Evolutionary conservation across 2,888 invertebrate species (phyloP).

Genomic region (Lymantria monacha): DNA sequence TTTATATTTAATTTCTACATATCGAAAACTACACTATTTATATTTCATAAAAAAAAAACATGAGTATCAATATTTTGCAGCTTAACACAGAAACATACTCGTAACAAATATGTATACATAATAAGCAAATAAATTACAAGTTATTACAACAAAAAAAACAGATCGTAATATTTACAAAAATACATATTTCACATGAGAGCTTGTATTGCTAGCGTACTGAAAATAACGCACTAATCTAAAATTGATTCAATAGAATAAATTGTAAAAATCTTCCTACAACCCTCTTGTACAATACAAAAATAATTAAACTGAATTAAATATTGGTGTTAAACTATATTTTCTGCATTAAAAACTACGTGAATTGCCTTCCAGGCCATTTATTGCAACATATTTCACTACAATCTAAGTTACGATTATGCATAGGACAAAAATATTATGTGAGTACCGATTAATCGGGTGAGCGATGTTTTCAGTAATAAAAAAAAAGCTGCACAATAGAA

Average conservation of each 20-base stretch:
- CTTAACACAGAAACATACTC: slow-evolving; percentile 53
- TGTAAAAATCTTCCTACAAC: slow-evolving; percentile 42
- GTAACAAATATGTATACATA: slow-evolving; percentile 47
- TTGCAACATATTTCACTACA: slow-evolving; percentile 71
- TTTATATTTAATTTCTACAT: slow-evolving; percentile 12
- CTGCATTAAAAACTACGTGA: slow-evolving; percentile 36
- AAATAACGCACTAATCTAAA: slow-evolving; percentile 43
- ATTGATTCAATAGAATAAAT: slow-evolving; percentile 55
- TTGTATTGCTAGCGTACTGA: slow-evolving; percentile 33
- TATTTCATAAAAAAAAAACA: background rate
- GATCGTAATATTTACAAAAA: slow-evolving; percentile 66
- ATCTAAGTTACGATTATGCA: slow-evolving; percentile 65
- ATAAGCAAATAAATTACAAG: slow-evolving; percentile 56
- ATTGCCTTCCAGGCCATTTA: slow-evolving; percentile 68
- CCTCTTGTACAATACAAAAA: slow-evolving; percentile 62
- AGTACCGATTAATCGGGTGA: slow-evolving; percentile 10
- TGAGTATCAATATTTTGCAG: background rate
- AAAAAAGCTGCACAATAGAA: slow-evolving; percentile 23
- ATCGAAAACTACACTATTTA: background rate
- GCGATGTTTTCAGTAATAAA: background rate
- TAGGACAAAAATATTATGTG: slow-evolving; percentile 40
- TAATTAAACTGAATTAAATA: slow-evolving; percentile 64
- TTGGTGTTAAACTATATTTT: slow-evolving; percentile 53
- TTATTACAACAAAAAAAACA: slow-evolving; percentile 56
- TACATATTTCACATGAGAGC: slow-evolving; percentile 42